These are phyloP conservation scores for Lasioglossum leucozonium DNA, from an alignment of 2,888 invertebrate genomes.

Conservation along the genomic window DNA sequence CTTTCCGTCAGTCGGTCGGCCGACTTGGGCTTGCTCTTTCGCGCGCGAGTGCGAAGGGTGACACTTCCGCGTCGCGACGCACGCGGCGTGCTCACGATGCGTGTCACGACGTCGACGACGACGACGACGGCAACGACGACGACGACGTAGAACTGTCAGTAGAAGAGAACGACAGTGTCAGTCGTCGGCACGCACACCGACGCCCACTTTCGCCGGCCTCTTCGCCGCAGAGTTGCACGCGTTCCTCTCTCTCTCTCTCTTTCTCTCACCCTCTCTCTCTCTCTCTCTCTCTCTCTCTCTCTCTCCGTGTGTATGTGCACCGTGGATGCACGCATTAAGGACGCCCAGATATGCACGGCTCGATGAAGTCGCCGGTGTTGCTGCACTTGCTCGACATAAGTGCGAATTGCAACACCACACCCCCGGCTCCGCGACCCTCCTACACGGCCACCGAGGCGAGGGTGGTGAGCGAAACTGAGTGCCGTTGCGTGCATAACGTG, in stretches of 20 bases:
- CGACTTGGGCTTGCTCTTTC: conserved; percentile 38
- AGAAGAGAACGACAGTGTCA: conserved; percentile 32
- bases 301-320: conserved; percentile 1
- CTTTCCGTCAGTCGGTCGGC: conserved; percentile 2
- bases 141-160: conserved; percentile 20
- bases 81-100: conserved; percentile 74
- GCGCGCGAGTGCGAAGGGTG: conserved; percentile 78
- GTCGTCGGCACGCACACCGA: conserved; percentile 58
- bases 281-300: background rate
- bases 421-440: conserved; percentile 82
- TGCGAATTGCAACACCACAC: conserved; percentile 89
- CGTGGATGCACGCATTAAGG: conserved; percentile 64
- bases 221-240: background rate
- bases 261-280: background rate
- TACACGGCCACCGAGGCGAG: conserved; percentile 20
- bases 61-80: conserved; percentile 79
- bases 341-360: conserved; percentile 76
- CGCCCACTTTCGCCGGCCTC: conserved; percentile 33
- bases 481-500: conserved; percentile 80
- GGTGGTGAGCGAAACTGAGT: conserved; percentile 71
- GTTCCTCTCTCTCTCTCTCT: background rate
- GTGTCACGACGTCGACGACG: conserved; percentile 63
- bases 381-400: conserved; percentile 89
- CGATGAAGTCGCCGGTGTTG: conserved; percentile 72
- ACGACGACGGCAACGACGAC: conserved; percentile 33